phyloP scores from a whole-genome alignment of 1,140 invertebrate species.

The Ephestia elutella region DNA sequence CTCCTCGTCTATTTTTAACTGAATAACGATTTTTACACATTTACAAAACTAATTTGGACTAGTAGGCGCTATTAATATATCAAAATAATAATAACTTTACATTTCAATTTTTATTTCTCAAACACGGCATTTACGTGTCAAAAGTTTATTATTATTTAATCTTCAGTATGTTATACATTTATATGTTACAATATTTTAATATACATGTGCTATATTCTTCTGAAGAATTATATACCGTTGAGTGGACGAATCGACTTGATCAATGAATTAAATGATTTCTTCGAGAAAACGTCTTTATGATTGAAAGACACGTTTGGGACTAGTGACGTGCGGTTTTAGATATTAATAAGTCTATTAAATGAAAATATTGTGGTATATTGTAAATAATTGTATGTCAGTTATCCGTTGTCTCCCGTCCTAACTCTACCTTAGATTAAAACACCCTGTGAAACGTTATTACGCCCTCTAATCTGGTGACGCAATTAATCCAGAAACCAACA shows the following conservation, averaged over 20 bases:
- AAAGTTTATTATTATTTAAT: no score
- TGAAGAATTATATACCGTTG: background rate
- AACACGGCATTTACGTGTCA: background rate
- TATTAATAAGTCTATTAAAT: background rate
- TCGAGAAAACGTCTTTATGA: background rate
- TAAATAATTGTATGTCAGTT: background rate
- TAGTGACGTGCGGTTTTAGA: background rate
- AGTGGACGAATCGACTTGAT: background rate
- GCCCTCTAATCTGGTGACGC: conserved; percentile 23
- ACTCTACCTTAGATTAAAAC: conserved; percentile 68
- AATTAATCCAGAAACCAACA: conserved; percentile 14
- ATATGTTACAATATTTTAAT: conserved; percentile 2
- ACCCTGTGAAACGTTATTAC: conserved; percentile 61
- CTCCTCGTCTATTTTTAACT: background rate
- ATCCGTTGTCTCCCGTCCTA: conserved; percentile 45
- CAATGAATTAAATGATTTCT: background rate
- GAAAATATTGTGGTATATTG: background rate
- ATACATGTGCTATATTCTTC: background rate
- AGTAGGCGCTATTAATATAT: conserved; percentile 1
- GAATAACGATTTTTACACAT: conserved; percentile 7
- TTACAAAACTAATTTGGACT: conserved; percentile 9
- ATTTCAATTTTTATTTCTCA: background rate
- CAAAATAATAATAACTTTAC: conserved; percentile 3
- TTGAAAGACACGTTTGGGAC: background rate
- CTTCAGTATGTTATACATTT: background rate